A percentile compares a stretch with the other conserved stretches of the same genome.
Conservation (phyloP, 2,797 vertebrate genomes). For the Rhinatrema bivittatum region DNA sequence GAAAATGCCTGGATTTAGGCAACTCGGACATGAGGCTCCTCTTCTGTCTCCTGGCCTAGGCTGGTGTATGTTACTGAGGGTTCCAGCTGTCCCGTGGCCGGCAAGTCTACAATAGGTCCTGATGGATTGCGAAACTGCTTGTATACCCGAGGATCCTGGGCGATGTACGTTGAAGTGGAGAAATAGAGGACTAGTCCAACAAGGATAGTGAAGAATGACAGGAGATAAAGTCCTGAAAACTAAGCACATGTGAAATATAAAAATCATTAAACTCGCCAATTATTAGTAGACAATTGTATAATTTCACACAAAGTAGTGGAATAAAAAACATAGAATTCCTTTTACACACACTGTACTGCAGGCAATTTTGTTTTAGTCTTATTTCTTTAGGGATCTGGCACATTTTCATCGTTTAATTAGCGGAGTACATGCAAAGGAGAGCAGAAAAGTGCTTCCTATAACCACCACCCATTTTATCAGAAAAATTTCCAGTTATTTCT, state of each 20-base stretch:
- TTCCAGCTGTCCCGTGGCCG: conserved; percentile 62
- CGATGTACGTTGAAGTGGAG: conserved; percentile 82
- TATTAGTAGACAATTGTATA: too few species aligned
- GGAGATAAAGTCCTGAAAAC: conserved; percentile 90
- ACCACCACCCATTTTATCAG: too few species aligned
- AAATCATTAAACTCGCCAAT: conserved; percentile 5
- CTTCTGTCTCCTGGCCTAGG: conserved; percentile 77
- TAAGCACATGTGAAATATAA: conserved; percentile 37
- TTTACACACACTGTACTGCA: too few species aligned
- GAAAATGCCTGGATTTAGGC: conserved; percentile 53
- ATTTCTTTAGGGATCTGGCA: too few species aligned
- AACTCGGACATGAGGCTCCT: conserved; percentile 74
- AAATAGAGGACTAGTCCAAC: conserved; percentile 83
- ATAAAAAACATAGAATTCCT: too few species aligned
- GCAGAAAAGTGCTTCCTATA: too few species aligned
- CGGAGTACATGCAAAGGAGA: too few species aligned
- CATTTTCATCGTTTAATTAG: too few species aligned
- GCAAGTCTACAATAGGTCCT: conserved; percentile 60
- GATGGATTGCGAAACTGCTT: conserved; percentile 88
- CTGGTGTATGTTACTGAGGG: conserved; percentile 88
- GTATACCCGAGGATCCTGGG: conserved; percentile 88
- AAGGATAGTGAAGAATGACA: conserved; percentile 83
- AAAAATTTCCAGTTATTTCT: too few species aligned
- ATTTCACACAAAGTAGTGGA: too few species aligned
- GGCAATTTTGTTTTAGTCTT: too few species aligned